Evolutionary conservation across 1,140 invertebrate genomes (phyloP), one percentile per base, ranked within the genome.

Genomic region (Phenacoccus solenopsis): DNA sequence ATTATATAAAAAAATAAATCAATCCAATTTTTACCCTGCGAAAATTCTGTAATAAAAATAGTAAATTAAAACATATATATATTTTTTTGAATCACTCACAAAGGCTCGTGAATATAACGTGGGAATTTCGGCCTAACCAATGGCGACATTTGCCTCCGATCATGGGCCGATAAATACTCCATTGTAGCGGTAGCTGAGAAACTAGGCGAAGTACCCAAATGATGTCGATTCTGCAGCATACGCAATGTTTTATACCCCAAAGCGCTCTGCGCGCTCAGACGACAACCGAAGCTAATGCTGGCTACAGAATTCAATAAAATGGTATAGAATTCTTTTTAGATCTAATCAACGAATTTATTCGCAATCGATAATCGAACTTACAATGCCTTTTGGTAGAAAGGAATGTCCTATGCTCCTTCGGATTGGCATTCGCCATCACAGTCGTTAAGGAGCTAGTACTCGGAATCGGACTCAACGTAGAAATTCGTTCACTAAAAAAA

Each of bases 201-300:
- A 68, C 70, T 68, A 13, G 71, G 57, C 57, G 72, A 67, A 27
- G 32, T 69, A 1, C 22, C 21, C 16, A 71, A 49, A 12, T 83
- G 83, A 73, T 85, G 81, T 70, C 87, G 81, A n/a, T 85, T 81
- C 72, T 89, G 86, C 25, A 93, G 79, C 38, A 84, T 85, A 74
- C 89, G 83, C 59, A 94, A 78, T 21, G 87, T 89, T n/a, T 87
- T 88, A 76, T 93, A 93, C 28, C 91, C 92, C 38, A 88, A 81
- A 72, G 90, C 83, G 77, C 90, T 88, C 79, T 88, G 83, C 73
- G 87, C 85, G 24, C 38, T 32, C 25, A 69, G 20, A 49, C 68
- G 10, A 13, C 68, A 64, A 4, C 25, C 25, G 21, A 64, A 64
- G 16, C 59, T 64, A 24, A 64, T 64, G 25, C 59, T 64, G 25